phyloP scores from a whole-genome alignment of 2,797 vertebrate genomes.

The Amphiprion clarkii region DNA sequence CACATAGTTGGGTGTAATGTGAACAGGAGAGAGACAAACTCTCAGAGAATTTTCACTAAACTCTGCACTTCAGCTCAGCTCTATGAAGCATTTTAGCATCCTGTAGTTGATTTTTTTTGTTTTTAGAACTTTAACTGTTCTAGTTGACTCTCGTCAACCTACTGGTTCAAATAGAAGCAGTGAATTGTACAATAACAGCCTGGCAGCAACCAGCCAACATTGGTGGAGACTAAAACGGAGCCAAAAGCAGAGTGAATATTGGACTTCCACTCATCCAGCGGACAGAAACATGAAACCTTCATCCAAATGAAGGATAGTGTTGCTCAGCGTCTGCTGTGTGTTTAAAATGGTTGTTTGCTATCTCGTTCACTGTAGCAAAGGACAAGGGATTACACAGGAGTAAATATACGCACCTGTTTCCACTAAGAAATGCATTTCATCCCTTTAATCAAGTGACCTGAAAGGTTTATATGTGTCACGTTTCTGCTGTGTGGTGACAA shows the following conservation, averaged over 20 bases:
- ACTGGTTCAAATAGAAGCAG: neutral
- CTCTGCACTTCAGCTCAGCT: neutral
- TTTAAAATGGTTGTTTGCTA: neutral
- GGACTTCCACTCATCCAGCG: neutral
- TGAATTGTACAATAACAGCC: neutral
- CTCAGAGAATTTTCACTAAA: neutral
- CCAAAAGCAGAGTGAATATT: neutral
- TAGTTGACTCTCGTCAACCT: neutral
- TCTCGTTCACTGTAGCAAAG: neutral
- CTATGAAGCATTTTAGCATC: neutral
- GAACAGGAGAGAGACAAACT: neutral
- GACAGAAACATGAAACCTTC: neutral
- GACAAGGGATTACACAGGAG: neutral
- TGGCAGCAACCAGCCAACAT: no score
- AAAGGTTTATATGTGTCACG: slow-evolving; percentile 1
- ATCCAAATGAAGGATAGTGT: neutral
- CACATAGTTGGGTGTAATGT: neutral
- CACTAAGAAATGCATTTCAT: neutral
- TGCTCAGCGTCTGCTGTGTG: neutral
- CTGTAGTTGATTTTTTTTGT: slow-evolving; percentile 3
- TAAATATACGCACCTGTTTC: neutral
- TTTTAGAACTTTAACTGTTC: neutral
- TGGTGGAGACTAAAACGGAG: neutral
- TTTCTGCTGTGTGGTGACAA: slow-evolving; percentile 12
- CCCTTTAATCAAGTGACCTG: neutral